Percentiles rank a stretch among this genome's conserved stretches.
These are phyloP conservation scores for Triops longicaudatus DNA, from an alignment of 1,140 invertebrate genomes.

Conservation along the genomic window DNA sequence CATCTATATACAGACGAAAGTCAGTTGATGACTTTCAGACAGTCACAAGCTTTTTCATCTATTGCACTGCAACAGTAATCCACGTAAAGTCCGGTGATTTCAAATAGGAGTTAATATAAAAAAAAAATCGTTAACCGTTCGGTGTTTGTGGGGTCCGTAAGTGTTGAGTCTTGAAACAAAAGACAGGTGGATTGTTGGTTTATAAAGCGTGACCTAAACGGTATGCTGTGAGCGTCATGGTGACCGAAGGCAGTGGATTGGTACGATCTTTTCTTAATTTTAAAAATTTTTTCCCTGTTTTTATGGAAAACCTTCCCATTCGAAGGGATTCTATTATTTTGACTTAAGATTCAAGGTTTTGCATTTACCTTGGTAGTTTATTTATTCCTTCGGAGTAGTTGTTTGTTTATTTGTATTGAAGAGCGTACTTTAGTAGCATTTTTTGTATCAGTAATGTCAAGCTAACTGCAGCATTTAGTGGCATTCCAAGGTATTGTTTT, in stretches of 20 bases:
- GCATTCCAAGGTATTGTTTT: no score
- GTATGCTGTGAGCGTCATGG: slow-evolving; percentile 2
- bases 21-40: not conserved
- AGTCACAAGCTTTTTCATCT: not conserved
- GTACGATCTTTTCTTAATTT: not conserved
- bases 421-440: no score
- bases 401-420: no score
- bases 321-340: no score
- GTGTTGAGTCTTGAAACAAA: no score
- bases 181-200: slow-evolving; percentile 8
- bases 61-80: not conserved
- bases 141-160: slow-evolving; percentile 2
- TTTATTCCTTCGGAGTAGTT: no score
- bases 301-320: not conserved
- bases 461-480: no score
- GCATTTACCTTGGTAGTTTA: no score
- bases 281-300: not conserved
- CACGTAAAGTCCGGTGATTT: not conserved
- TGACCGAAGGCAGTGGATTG: slow-evolving; percentile 24
- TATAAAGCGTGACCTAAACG: not conserved
- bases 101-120: not conserved
- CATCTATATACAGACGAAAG: slow-evolving; percentile 11
- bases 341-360: no score
- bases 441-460: no score
- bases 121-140: not conserved